phyloP scores from a whole-genome alignment of 2,888 invertebrate species.

The Andrena praecox region DNA sequence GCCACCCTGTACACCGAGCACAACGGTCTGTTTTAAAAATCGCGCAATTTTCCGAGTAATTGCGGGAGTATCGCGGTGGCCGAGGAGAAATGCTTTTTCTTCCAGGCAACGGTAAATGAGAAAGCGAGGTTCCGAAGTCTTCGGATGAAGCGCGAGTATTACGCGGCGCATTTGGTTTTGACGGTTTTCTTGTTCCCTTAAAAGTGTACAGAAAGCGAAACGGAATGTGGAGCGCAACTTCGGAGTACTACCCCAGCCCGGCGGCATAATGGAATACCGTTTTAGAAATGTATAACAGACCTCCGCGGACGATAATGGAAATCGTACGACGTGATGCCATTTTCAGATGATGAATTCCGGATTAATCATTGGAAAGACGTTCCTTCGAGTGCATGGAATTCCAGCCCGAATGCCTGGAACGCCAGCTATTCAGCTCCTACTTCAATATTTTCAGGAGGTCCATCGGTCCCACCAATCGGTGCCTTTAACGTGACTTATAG shows the following conservation, averaged over 20 bases:
- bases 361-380: slow-evolving; percentile 6
- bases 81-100: slow-evolving; percentile 34
- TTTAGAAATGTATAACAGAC: slow-evolving; percentile 17
- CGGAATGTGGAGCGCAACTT: slow-evolving; percentile 4
- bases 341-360: slow-evolving; percentile 16
- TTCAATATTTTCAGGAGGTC: no score
- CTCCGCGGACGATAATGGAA: slow-evolving; percentile 27
- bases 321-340: not conserved
- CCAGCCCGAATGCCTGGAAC: not conserved
- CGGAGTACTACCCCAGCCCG: slow-evolving; percentile 28
- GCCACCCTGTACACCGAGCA: not conserved
- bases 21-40: slow-evolving; percentile 37
- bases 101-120: slow-evolving; percentile 13
- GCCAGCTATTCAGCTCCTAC: no score
- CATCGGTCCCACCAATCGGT: no score
- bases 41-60: slow-evolving; percentile 38
- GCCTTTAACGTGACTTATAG: no score
- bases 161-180: slow-evolving; percentile 41
- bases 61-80: slow-evolving; percentile 22
- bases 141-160: slow-evolving; percentile 26
- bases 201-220: slow-evolving; percentile 19
- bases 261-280: slow-evolving; percentile 42
- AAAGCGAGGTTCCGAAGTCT: slow-evolving; percentile 20
- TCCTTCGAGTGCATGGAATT: not conserved
- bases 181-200: slow-evolving; percentile 30